Evolutionary conservation across 2,888 invertebrate genomes (phyloP), one percentile per base, ranked within the genome.

Genomic region (Eumacrocentrus americanus): DNA sequence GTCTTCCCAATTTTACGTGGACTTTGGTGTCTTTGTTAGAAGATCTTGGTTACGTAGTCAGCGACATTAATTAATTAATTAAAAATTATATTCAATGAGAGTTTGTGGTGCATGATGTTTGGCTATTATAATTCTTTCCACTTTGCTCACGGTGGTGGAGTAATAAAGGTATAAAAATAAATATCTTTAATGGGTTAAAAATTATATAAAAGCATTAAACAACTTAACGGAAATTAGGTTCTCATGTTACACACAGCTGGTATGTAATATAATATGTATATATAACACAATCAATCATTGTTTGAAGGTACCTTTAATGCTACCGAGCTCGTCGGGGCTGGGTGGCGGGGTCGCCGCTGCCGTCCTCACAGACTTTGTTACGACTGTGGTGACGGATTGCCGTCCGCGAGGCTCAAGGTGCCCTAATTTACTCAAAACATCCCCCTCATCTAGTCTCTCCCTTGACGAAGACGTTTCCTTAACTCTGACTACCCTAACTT

Each of bases 171-270:
- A n/a, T 37, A 38, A 40, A 38, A 12, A 37, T 52, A 29, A 54
- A 38, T 6, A 47, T 38, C 38, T 35, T n/a, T 23, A 23, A 38
- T 23, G 23, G 37, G 47, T 48, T 53, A 48, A 53, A 59, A 38
- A 47, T 47, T 16, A 59, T 47, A 54, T 47, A 47, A 59, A 59
- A 54, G 58, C 58, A 58, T 58, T 52, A 58, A 58, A 58, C 35
- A 52, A 52, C 29, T 35, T 29, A 58, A 59, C 46, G 38, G n/a
- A 59, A 59, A 59, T 59, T 54, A 59, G 51, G 51, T 52, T 52
- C 75, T 78, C 70, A 79, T 80, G 80, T 80, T 80, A 80, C 80
- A 80, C 80, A 80, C 79, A 80, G 79, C 80, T 78, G 77, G 80
- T 76, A 80, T 80, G 74, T 78, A 79, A 78, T 78, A 78, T 12